Conservation (phyloP, 1,140 invertebrate species). For the Microvelia longipes region DNA sequence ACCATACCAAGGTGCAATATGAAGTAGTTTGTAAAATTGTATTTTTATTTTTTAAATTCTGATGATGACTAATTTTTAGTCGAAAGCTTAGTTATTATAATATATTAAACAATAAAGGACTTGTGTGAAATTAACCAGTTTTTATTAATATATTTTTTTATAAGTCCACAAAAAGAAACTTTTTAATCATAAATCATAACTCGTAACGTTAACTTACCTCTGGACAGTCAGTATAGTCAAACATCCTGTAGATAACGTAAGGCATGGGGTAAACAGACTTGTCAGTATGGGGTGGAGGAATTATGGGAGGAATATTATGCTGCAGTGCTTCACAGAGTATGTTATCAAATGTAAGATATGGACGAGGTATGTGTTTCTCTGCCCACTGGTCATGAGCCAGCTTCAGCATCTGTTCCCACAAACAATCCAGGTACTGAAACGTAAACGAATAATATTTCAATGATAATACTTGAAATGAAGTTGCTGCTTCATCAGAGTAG, state of each 20-base stretch:
- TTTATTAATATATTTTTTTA: too few species aligned
- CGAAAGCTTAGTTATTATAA: too few species aligned
- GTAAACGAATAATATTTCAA: neutral
- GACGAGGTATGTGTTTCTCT: slow-evolving; percentile 88
- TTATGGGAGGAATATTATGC: slow-evolving; percentile 79
- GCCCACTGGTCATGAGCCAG: slow-evolving; percentile 88
- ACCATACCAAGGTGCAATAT: too few species aligned
- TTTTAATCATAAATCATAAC: too few species aligned
- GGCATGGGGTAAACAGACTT: slow-evolving; percentile 77
- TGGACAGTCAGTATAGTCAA: slow-evolving; percentile 97
- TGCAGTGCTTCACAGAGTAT: slow-evolving; percentile 88
- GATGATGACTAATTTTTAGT: too few species aligned
- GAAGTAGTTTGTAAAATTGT: too few species aligned
- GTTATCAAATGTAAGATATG: slow-evolving; percentile 90
- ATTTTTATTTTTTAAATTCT: too few species aligned
- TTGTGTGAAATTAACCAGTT: too few species aligned
- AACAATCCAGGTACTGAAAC: slow-evolving; percentile 73
- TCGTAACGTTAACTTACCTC: slow-evolving; percentile 54
- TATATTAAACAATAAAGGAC: too few species aligned
- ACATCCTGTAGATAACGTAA: slow-evolving; percentile 82
- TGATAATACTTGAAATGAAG: neutral
- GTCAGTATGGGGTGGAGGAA: slow-evolving; percentile 82
- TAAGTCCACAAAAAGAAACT: too few species aligned
- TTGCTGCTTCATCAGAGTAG: neutral
- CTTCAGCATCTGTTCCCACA: slow-evolving; percentile 91